A percentile compares a stretch with the other conserved stretches of the same genome.
Evolutionary conservation across 1,140 invertebrate species (phyloP).

Genomic region (Holcopasites calliopsidis): DNA sequence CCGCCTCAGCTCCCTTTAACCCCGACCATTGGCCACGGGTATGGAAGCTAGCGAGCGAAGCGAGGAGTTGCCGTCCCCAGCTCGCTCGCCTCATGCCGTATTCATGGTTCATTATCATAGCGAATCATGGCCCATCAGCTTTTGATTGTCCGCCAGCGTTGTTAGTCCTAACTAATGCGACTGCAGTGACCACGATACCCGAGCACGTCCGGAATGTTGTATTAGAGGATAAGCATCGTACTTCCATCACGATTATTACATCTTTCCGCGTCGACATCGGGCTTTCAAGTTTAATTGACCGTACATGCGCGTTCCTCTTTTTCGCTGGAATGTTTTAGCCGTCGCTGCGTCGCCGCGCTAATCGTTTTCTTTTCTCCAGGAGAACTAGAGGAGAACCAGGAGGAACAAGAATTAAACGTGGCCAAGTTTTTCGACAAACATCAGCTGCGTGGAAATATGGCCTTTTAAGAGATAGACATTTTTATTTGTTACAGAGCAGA

Average conservation of each 20-base stretch:
- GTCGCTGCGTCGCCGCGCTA: background rate
- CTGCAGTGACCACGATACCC: conserved; percentile 75
- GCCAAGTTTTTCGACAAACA: background rate
- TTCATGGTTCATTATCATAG: conserved; percentile 81
- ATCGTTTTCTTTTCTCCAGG: background rate
- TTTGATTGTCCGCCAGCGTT: conserved; percentile 79
- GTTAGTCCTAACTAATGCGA: conserved; percentile 80
- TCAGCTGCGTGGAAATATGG: no score
- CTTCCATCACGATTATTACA: conserved; percentile 45
- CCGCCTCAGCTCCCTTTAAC: conserved; percentile 66
- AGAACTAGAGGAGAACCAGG: background rate
- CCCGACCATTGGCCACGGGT: conserved; percentile 56
- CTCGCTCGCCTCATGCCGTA: conserved; percentile 76
- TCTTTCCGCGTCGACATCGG: background rate
- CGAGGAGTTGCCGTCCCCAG: conserved; percentile 77
- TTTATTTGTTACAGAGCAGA: no score
- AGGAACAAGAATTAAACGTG: background rate
- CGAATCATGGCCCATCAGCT: conserved; percentile 80
- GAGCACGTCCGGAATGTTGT: conserved; percentile 60
- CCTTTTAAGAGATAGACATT: background rate
- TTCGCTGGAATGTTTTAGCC: background rate
- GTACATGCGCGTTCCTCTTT: background rate
- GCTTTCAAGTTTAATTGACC: conserved; percentile 3
- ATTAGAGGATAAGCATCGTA: conserved; percentile 60
- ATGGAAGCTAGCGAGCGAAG: conserved; percentile 66